These are phyloP conservation scores for Pseudococcus jackbeardsleyi DNA, from an alignment of 2,888 invertebrate genomes.

Conservation along the genomic window DNA sequence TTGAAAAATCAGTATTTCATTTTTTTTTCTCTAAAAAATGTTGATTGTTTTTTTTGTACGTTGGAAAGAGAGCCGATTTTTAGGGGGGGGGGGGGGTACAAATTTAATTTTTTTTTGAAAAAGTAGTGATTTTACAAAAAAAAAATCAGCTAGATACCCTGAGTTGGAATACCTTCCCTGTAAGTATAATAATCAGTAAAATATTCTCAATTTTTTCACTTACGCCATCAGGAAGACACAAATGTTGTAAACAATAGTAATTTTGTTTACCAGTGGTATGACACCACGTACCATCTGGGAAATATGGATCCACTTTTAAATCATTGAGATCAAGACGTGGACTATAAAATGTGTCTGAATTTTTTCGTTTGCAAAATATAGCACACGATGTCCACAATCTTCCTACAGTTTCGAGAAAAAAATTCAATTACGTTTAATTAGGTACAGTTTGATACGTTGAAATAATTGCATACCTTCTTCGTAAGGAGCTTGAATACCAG, in stretches of 20 bases:
- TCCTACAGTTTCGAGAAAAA: constrained; percentile 70
- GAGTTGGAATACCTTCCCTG: too few species aligned
- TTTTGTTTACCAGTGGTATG: constrained; percentile 77
- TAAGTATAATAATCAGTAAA: too few species aligned
- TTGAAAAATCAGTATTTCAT: too few species aligned
- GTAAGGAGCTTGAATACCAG: constrained; percentile 81
- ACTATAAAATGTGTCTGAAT: constrained; percentile 76
- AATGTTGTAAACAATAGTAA: constrained; percentile 82
- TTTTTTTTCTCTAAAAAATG: too few species aligned
- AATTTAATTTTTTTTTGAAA: too few species aligned
- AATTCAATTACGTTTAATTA: background rate
- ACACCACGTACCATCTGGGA: constrained; percentile 87
- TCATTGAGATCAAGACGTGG: constrained; percentile 78
- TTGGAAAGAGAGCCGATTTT: too few species aligned
- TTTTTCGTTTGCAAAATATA: constrained; percentile 79
- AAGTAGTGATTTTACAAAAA: too few species aligned
- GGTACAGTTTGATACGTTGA: background rate
- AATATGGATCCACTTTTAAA: constrained; percentile 77
- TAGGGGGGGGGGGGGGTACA: too few species aligned
- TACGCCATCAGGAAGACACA: constrained; percentile 79
- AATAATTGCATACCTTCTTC: constrained; percentile 73
- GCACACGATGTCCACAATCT: constrained; percentile 85
- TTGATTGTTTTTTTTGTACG: too few species aligned
- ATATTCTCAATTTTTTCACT: background rate
- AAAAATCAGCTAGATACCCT: too few species aligned